Conservation (phyloP, 2,888 invertebrate genomes). For the Ditula angustiorana region DNA sequence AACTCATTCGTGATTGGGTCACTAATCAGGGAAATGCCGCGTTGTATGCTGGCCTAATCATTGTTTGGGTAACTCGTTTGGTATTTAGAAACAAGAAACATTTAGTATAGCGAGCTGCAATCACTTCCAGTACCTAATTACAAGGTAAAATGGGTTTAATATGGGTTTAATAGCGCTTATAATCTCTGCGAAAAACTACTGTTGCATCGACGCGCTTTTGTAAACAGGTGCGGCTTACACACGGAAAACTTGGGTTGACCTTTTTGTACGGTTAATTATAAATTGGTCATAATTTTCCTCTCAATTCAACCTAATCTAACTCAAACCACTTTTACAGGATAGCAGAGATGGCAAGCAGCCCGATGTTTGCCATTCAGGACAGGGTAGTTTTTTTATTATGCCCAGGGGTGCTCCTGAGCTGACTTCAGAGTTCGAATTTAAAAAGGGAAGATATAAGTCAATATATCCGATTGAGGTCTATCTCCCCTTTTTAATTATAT, state of each 20-base stretch:
- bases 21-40: constrained; percentile 51
- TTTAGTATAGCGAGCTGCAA: constrained; percentile 48
- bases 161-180: constrained; percentile 46
- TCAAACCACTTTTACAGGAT: too few relatives aligned
- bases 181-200: constrained; percentile 40
- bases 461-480: too few relatives aligned
- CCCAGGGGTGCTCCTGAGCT: too few relatives aligned
- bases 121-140: constrained; percentile 59
- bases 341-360: too few relatives aligned
- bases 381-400: too few relatives aligned
- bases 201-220: constrained; percentile 37
- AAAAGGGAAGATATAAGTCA: too few relatives aligned
- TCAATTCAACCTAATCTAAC: too few relatives aligned
- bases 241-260: constrained; percentile 1
- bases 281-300: too few relatives aligned
- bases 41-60: constrained; percentile 49
- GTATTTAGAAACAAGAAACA: constrained; percentile 55
- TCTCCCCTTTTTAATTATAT: too few relatives aligned
- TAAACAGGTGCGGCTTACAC: constrained; percentile 13
- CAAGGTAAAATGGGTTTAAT: constrained; percentile 56
- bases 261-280: too few relatives aligned
- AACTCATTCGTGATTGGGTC: constrained; percentile 20
- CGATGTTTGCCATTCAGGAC: too few relatives aligned
- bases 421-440: too few relatives aligned
- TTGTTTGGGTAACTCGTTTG: constrained; percentile 47